These are phyloP conservation scores for Synanthedon myopaeformis DNA, from an alignment of 2,888 invertebrate species.

Conservation along the genomic window DNA sequence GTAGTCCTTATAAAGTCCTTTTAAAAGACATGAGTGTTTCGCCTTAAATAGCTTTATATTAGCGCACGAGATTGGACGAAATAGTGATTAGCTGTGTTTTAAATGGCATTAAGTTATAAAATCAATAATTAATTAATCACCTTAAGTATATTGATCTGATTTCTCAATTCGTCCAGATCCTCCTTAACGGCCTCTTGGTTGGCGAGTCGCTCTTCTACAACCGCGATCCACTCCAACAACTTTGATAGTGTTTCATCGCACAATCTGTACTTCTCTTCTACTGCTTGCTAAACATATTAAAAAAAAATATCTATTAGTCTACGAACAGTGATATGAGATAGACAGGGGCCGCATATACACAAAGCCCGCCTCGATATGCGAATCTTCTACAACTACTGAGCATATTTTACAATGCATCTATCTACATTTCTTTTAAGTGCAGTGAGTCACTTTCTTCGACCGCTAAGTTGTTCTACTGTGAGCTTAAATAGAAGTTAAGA, in stretches of 20 bases:
- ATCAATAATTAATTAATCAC: slow-evolving; percentile 40
- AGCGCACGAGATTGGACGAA: too few species aligned
- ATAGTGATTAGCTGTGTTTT: too few species aligned
- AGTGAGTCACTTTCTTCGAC: slow-evolving; percentile 11
- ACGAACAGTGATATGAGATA: background rate
- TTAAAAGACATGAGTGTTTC: too few species aligned
- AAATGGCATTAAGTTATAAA: too few species aligned
- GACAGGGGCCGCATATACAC: slow-evolving; percentile 9
- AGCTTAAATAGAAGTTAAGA: slow-evolving; percentile 2
- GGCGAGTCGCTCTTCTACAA: slow-evolving; percentile 85
- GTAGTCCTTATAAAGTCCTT: too few species aligned
- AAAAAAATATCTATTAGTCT: slow-evolving; percentile 19
- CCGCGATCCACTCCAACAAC: slow-evolving; percentile 87
- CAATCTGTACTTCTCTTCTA: slow-evolving; percentile 92
- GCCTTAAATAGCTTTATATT: too few species aligned
- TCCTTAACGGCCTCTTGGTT: slow-evolving; percentile 89
- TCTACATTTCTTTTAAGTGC: slow-evolving; percentile 22
- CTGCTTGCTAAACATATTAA: slow-evolving; percentile 82
- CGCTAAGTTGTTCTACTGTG: slow-evolving; percentile 6
- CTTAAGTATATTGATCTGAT: slow-evolving; percentile 90
- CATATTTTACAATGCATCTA: slow-evolving; percentile 26
- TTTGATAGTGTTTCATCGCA: slow-evolving; percentile 89
- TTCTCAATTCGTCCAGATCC: slow-evolving; percentile 85
- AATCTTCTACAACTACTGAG: slow-evolving; percentile 22
- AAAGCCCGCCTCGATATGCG: slow-evolving; percentile 13